Conservation (phyloP, 2,113 vertebrate genomes). For the Corynorhinus townsendii region DNA sequence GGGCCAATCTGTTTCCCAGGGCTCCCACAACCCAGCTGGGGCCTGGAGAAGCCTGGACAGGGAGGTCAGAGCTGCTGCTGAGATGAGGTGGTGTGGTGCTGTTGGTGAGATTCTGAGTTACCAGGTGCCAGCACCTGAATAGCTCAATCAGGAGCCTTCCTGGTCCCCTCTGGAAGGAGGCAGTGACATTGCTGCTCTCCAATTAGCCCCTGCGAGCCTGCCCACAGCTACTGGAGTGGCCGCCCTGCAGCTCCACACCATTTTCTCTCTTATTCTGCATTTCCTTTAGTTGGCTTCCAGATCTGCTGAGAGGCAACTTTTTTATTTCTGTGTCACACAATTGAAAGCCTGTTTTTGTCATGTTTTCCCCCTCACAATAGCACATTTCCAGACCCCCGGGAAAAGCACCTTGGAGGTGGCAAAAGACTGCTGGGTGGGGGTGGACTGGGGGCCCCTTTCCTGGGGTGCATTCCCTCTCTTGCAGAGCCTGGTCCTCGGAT, state of each 20-base stretch:
- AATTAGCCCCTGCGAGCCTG: not conserved
- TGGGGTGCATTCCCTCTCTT: not conserved
- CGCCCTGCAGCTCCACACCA: not conserved
- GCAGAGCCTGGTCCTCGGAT: not conserved
- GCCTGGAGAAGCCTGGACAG: not conserved
- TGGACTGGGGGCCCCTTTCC: not conserved
- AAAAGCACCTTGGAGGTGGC: not conserved
- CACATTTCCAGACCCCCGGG: not conserved
- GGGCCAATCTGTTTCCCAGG: not conserved
- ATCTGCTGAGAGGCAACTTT: not conserved
- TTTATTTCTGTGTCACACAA: not conserved
- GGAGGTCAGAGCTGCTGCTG: not conserved
- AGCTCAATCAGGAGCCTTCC: not conserved
- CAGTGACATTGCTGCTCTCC: not conserved
- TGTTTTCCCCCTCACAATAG: not conserved
- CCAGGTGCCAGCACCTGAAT: not conserved
- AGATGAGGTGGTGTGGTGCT: accelerated
- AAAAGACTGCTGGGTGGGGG: not conserved
- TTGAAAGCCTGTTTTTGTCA: not conserved
- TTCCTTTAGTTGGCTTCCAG: not conserved
- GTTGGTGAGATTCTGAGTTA: not conserved
- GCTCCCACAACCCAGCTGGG: not conserved
- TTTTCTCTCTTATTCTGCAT: not conserved
- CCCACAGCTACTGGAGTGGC: not conserved
- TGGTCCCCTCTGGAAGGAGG: not conserved